These are phyloP conservation scores for Pollenia angustigena DNA, from an alignment of 2,888 invertebrate genomes.

Conservation along the genomic window DNA sequence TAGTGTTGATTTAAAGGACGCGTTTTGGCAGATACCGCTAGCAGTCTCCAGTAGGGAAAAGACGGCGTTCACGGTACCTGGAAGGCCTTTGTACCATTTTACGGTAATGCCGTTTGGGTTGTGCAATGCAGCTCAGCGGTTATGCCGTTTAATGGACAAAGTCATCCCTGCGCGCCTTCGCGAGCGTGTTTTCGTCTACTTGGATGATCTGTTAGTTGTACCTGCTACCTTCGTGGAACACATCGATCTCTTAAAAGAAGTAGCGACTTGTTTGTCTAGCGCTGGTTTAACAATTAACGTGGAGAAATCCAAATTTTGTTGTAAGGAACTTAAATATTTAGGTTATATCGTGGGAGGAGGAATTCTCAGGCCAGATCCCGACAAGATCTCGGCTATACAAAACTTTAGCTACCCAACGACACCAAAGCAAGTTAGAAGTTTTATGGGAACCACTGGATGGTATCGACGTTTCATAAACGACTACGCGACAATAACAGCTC, in stretches of 20 bases:
- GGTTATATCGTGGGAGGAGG: not conserved
- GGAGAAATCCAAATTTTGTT: not conserved
- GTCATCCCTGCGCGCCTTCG: not conserved
- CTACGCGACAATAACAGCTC: not conserved
- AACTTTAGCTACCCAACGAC: not conserved
- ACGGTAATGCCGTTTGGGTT: no score
- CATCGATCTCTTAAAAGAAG: no score
- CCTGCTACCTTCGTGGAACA: no score
- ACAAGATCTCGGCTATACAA: not conserved
- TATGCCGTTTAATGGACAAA: constrained; percentile 65
- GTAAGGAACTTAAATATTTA: not conserved
- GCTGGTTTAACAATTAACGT: no score
- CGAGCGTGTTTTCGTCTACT: constrained; percentile 10
- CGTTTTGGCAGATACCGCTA: constrained; percentile 21
- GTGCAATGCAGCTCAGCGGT: no score
- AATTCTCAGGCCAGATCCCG: not conserved
- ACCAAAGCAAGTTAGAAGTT: not conserved
- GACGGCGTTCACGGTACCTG: constrained; percentile 47
- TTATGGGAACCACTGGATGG: not conserved
- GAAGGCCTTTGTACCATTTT: not conserved
- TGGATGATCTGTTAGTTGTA: no score
- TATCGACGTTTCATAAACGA: not conserved
- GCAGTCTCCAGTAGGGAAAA: constrained; percentile 15
- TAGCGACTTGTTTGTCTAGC: no score
- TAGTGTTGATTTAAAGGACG: constrained; percentile 58